phyloP scores from a whole-genome alignment of 2,113 vertebrate genomes.

The Phalacrocorax pelagicus region DNA sequence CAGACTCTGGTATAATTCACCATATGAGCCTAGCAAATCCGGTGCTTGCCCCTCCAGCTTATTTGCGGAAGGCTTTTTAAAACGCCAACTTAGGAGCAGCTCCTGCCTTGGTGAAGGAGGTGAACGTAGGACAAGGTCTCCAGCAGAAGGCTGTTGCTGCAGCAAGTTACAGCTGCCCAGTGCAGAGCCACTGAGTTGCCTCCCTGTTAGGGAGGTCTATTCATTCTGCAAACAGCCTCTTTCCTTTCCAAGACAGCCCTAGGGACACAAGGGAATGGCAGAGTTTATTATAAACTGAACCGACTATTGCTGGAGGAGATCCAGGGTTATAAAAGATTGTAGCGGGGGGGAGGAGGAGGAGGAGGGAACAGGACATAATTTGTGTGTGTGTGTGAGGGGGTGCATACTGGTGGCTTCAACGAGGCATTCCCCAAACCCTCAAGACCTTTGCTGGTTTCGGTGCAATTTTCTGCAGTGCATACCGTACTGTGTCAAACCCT shows the following conservation, averaged over 20 bases:
- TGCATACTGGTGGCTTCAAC: background rate
- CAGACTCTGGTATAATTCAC: background rate
- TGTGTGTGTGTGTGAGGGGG: conserved; percentile 15
- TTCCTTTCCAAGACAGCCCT: conserved; percentile 34
- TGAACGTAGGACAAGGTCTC: background rate
- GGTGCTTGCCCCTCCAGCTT: background rate
- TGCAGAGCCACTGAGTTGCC: background rate
- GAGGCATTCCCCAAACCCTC: conserved; percentile 28
- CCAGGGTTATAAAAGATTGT: conserved; percentile 67
- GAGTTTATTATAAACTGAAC: conserved; percentile 65
- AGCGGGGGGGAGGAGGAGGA: background rate
- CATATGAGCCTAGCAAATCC: background rate
- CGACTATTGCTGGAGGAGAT: conserved; percentile 66
- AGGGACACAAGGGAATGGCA: conserved; percentile 51
- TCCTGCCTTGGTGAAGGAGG: background rate
- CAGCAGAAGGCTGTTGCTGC: conserved; percentile 25
- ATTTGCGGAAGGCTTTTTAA: background rate
- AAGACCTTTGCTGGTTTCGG: background rate
- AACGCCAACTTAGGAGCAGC: background rate
- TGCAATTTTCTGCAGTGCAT: background rate
- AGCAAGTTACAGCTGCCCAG: background rate
- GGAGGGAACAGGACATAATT: conserved; percentile 30
- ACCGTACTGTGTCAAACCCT: conserved; percentile 11
- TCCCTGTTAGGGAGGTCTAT: background rate
- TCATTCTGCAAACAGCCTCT: conserved; percentile 53